Base-by-base conservation (phyloP, 2,113 vertebrate species). In the Mustela nigripes region DNA sequence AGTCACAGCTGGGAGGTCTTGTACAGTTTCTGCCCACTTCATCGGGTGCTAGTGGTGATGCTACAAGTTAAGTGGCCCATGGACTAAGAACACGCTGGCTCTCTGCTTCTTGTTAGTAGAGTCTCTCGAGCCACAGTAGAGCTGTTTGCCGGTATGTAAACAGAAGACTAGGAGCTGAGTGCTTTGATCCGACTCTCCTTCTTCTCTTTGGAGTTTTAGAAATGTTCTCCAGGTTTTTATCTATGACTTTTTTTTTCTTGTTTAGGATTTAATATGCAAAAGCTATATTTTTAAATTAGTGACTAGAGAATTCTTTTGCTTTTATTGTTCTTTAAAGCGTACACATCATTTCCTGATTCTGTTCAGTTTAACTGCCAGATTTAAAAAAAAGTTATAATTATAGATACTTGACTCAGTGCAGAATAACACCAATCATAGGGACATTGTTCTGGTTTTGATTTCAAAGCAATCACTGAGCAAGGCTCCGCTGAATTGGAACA, bases 361-460 rank as follows among this genome's bases (percentile, higher is more conserved):
- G 63, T 79, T 65, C 58, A 26, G 36, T 94, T 86, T 94, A 67
- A 91, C 53, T 94, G 53, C 94, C 45, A 73, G 80, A 90, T 79
- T 80, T 9, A 80, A 69, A 89, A 62, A 82, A 67, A 60, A 78
- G 16, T 60, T 62, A 11, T 95, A 95, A 91, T 65, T 95, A 78
- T 74, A 93, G 79, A 62, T 58, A 84, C 80, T 85, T 95, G 83
- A 94, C 63, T 92, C 85, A 62, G 45, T 53, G 58, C 36, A 65
- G 87, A 63, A 10, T 71, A 48, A 48, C 58, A 81, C 74, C 67
- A 76, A 79, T 67, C 89, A 85, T 1, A 86, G 48, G 63, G 82
- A 67, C 48, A 63, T 33, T 50, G 67, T 50, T 96, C 97, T 95
- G 96, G 65, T 97, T 97, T 94, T 94, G 50, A 96, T 98, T 97